A percentile compares a stretch with the other conserved stretches of the same genome.
These are phyloP conservation scores for Ctenicera cuprea DNA, from an alignment of 2,888 invertebrate species.

Conservation along the genomic window DNA sequence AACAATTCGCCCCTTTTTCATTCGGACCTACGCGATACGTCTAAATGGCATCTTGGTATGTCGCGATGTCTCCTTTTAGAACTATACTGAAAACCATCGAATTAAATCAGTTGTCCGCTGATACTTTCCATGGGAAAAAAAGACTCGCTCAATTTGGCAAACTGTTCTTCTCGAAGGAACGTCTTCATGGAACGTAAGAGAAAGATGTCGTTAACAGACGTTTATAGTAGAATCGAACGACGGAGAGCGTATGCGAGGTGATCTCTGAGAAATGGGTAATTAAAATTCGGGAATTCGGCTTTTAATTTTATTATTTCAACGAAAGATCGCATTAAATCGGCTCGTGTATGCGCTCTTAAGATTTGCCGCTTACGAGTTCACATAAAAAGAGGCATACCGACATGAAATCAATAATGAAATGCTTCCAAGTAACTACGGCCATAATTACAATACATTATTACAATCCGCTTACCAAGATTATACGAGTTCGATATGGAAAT, in stretches of 20 bases:
- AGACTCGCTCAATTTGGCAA: neutral
- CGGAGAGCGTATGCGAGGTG: slow-evolving; percentile 28
- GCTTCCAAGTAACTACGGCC: slow-evolving; percentile 27
- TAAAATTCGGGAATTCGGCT: slow-evolving; percentile 61
- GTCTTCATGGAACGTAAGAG: slow-evolving; percentile 12
- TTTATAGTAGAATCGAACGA: slow-evolving; percentile 6
- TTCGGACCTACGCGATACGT: neutral
- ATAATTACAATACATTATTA: slow-evolving; percentile 25
- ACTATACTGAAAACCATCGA: slow-evolving; percentile 36
- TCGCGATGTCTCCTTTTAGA: slow-evolving; percentile 34
- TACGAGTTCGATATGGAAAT: slow-evolving; percentile 14
- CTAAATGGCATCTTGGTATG: slow-evolving; percentile 5
- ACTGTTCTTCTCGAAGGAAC: neutral
- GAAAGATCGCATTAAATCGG: slow-evolving; percentile 51
- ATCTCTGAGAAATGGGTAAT: slow-evolving; percentile 60
- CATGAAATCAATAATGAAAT: slow-evolving; percentile 47
- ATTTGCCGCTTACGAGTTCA: slow-evolving; percentile 41
- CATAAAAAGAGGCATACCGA: slow-evolving; percentile 39
- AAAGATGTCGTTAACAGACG: slow-evolving; percentile 2
- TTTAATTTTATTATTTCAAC: slow-evolving; percentile 59
- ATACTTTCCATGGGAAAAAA: slow-evolving; percentile 8
- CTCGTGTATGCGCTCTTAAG: slow-evolving; percentile 35
- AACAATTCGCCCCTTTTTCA: slow-evolving; percentile 2
- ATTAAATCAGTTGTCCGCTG: slow-evolving; percentile 37
- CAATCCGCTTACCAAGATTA: slow-evolving; percentile 17